A percentile compares a stretch with the other conserved stretches of the same genome.
phyloP scores from a whole-genome alignment of 30 jellyfish, hydroid and myxozoan genomes.

The Rhopilema esculentum region DNA sequence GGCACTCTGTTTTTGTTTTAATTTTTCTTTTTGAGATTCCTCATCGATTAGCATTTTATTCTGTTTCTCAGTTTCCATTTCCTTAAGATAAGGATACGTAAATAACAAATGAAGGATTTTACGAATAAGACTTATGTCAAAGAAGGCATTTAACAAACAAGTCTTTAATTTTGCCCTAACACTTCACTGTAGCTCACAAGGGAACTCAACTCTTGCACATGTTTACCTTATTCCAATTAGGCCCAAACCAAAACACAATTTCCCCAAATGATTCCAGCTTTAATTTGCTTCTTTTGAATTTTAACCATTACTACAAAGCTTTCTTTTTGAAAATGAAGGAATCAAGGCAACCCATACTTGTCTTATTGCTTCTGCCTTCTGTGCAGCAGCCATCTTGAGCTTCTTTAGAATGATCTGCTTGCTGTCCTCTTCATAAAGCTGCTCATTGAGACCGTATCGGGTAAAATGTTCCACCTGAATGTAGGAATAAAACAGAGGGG shows the following conservation, averaged over 20 bases:
- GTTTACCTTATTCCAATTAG: too few relatives aligned
- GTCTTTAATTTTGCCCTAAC: too few relatives aligned
- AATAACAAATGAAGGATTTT: too few relatives aligned
- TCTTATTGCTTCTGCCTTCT: slow-evolving; percentile 37
- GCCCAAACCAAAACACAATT: too few relatives aligned
- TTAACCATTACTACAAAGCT: too few relatives aligned
- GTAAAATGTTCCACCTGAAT: slow-evolving; percentile 92
- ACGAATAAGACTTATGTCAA: too few relatives aligned
- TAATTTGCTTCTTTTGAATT: too few relatives aligned
- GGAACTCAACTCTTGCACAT: too few relatives aligned
- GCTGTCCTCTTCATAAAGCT: slow-evolving; percentile 77
- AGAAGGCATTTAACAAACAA: too few relatives aligned
- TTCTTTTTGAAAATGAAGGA: too few relatives aligned
- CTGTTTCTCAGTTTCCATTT: slow-evolving; percentile 45
- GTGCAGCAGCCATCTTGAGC: slow-evolving; percentile 63
- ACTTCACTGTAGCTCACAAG: too few relatives aligned
- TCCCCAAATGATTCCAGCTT: too few relatives aligned
- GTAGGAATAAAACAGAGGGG: not conserved
- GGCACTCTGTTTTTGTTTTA: not conserved
- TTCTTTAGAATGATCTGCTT: slow-evolving; percentile 51
- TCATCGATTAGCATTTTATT: slow-evolving; percentile 28
- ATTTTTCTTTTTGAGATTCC: slow-evolving; percentile 37
- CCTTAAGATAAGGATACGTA: not conserved
- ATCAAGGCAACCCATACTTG: not conserved
- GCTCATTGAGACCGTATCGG: slow-evolving; percentile 89